Evolutionary conservation across 2,888 invertebrate genomes (phyloP).

Genomic region (Heliconius ethilla): DNA sequence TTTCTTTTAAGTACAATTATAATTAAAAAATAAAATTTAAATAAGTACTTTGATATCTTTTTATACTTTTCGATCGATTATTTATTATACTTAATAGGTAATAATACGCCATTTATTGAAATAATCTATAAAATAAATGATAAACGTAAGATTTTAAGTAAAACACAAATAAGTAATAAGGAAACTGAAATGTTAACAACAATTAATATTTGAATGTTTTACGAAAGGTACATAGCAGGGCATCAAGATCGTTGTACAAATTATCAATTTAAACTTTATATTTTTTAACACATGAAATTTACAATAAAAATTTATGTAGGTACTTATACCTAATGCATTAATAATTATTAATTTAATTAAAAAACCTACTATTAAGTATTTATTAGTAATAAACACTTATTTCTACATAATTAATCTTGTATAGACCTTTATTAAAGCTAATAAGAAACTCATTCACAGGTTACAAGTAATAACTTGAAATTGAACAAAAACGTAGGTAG

Average conservation of each 20-base stretch:
- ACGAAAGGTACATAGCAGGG: not conserved
- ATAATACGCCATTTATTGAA: no score
- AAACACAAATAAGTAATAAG: no score
- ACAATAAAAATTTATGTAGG: no score
- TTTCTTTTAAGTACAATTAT: not conserved
- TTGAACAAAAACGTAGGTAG: slow-evolving; percentile 25
- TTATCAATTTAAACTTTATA: not conserved
- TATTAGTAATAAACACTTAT: not conserved
- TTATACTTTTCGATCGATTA: no score
- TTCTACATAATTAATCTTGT: not conserved
- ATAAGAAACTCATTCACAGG: not conserved
- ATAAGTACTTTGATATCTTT: not conserved
- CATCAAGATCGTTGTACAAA: not conserved
- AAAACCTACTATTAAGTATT: not conserved
- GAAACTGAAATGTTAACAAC: no score
- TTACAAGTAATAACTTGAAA: slow-evolving; percentile 16
- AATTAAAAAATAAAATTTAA: not conserved
- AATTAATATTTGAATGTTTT: not conserved
- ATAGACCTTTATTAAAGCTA: not conserved
- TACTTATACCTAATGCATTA: not conserved
- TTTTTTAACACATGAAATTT: not conserved
- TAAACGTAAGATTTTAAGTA: no score
- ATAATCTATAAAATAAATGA: no score
- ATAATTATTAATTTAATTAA: not conserved
- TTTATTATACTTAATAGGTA: no score